phyloP scores from a whole-genome alignment of 2,888 invertebrate genomes.

The Anthophora plumipes region DNA sequence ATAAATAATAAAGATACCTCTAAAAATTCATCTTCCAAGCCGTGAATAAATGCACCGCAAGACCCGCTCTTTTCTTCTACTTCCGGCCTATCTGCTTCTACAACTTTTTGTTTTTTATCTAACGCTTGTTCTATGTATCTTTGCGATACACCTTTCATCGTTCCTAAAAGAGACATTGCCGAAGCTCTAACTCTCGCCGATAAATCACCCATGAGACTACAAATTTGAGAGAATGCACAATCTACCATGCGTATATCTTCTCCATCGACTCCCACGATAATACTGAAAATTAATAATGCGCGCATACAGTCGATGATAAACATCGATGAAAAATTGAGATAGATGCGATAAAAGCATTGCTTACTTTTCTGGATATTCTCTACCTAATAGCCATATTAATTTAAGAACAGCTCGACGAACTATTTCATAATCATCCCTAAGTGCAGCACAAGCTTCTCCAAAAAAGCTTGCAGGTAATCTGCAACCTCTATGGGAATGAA shows the following conservation, averaged over 20 bases:
- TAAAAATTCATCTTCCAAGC: slow-evolving; percentile 98
- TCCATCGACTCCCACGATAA: slow-evolving; percentile 90
- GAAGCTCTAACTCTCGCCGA: slow-evolving; percentile 94
- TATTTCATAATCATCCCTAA: slow-evolving; percentile 97
- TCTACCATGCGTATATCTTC: slow-evolving; percentile 96
- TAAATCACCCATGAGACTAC: slow-evolving; percentile 96
- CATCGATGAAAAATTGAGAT: slow-evolving; percentile 7
- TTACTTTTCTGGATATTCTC: slow-evolving; percentile 94
- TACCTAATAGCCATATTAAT: slow-evolving; percentile 94
- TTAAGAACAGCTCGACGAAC: slow-evolving; percentile 94
- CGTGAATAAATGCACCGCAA: slow-evolving; percentile 99
- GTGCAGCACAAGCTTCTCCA: slow-evolving; percentile 89
- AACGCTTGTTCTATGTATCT: slow-evolving; percentile 97
- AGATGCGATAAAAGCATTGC: neutral
- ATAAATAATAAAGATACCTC: slow-evolving; percentile 84
- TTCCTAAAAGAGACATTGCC: slow-evolving; percentile 94
- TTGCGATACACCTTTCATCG: slow-evolving; percentile 94
- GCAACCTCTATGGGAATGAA: slow-evolving; percentile 92
- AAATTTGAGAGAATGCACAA: slow-evolving; percentile 98
- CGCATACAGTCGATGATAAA: neutral
- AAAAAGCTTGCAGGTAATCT: slow-evolving; percentile 90
- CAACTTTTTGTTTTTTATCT: slow-evolving; percentile 92
- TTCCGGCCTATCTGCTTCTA: slow-evolving; percentile 81
- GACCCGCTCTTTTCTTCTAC: slow-evolving; percentile 90
- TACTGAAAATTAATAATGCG: slow-evolving; percentile 86